Evolutionary conservation across 2,113 vertebrate species (phyloP).

Genomic region (Laticauda colubrina): DNA sequence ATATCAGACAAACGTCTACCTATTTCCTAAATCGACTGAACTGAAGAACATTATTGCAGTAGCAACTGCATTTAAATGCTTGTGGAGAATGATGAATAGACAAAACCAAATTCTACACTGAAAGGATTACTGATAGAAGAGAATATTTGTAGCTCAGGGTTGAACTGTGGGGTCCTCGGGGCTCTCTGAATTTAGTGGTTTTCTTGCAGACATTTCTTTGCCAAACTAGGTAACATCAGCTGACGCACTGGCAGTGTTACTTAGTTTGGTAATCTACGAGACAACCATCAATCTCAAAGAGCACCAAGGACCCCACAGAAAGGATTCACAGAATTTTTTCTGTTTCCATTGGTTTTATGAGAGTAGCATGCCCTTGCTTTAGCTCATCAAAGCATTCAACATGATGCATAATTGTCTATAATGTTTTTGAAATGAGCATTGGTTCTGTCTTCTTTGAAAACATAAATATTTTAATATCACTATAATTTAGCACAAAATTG

Average conservation of each 20-base stretch:
- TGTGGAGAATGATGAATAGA: not conserved
- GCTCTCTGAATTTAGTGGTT: not conserved
- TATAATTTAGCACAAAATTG: not conserved
- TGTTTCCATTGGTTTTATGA: too few relatives aligned
- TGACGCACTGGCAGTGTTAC: not conserved
- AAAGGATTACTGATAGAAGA: not conserved
- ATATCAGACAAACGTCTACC: not conserved
- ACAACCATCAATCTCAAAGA: not conserved
- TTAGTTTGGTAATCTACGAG: not conserved
- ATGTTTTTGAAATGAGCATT: not conserved
- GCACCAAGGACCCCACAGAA: not conserved
- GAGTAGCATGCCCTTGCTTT: not conserved
- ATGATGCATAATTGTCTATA: not conserved
- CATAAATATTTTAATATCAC: not conserved
- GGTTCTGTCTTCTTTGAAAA: not conserved
- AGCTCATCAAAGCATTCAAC: not conserved
- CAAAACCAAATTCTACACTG: not conserved
- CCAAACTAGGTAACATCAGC: not conserved
- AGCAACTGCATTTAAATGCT: not conserved
- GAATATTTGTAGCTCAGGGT: not conserved
- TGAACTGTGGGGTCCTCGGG: not conserved
- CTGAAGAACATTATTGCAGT: not conserved
- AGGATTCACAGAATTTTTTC: too few relatives aligned
- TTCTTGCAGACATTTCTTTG: not conserved
- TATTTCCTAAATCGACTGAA: not conserved